Base-by-base conservation (phyloP, 2,888 invertebrate genomes). In the Notodonta ziczac region DNA sequence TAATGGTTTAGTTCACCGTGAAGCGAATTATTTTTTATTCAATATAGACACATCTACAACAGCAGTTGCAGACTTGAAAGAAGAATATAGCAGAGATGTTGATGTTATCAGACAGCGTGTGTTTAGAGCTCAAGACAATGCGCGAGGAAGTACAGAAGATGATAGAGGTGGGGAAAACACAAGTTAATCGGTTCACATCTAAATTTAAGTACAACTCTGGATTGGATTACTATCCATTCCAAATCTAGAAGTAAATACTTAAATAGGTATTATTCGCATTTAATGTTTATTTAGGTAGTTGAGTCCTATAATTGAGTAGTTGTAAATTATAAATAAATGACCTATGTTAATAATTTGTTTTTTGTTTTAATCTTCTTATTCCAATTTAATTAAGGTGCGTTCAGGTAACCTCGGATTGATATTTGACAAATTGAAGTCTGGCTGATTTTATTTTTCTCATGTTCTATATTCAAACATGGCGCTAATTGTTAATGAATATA, bases 201-300 rank as follows among this genome's bases (percentile, higher is more conserved):
- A 95, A 95, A 84, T 97, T 96, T 81, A 94, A 95, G 65, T 96
- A 96, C 76, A 97, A 97, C 78, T 95, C 96, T 55, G 97, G 97
- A 2, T 85, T 97, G 60, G 95, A 96, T 84, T 97, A 97, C 84
- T 97, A 97, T 94, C 97, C 97, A 16, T 97, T 97, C 94, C 96
- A 97, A 83, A n/a, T n/a, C n/a, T n/a, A n/a, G n/a, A 96, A 95
- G 82, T 97, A 95, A 84, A 46, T 24, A n/a, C 5, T 4, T 46
- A 42, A n/a, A n/a, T n/a, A n/a, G n/a, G n/a, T n/a, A n/a, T n/a
- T n/a, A n/a, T n/a, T n/a, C n/a, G n/a, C 13, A 46, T 3, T 46
- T 46, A 13, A 13, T n/a, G 13, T 46, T 9, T 46, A 46, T 9
- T 46, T 13, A 10, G 42, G 9, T 46, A 46, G 44, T 5, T 46